These are phyloP conservation scores for Gorsachius goisagi DNA, from an alignment of 2,113 vertebrate species.

Conservation along the genomic window DNA sequence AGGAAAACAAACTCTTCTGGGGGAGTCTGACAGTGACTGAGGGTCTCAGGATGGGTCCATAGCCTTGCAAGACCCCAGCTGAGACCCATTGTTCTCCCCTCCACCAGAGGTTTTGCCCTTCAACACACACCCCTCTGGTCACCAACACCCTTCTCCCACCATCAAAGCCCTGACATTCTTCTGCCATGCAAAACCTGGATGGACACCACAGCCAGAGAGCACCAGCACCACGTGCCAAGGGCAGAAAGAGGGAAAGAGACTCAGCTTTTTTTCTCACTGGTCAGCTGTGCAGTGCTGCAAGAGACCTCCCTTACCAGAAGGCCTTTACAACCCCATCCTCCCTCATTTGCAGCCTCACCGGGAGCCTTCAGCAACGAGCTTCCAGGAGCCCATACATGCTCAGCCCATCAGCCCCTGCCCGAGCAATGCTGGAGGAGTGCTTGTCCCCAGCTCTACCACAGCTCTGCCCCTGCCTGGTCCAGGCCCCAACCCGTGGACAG, in stretches of 20 bases:
- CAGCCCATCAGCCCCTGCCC: neutral
- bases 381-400: neutral
- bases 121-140: neutral
- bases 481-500: neutral
- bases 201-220: neutral
- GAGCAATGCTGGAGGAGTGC: neutral
- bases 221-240: rapidly evolving
- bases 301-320: neutral
- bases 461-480: neutral
- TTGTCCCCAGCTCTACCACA: neutral
- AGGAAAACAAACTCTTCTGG: neutral
- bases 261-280: no score
- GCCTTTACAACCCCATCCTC: neutral
- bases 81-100: neutral
- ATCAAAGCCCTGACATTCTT: neutral
- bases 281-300: neutral
- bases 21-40: neutral
- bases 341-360: neutral
- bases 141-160: neutral
- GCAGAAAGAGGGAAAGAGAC: neutral
- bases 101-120: neutral
- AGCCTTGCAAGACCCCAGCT: neutral
- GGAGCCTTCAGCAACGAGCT: neutral
- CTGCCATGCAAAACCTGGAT: rapidly evolving
- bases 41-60: neutral